Evolutionary conservation across 1,140 invertebrate species (phyloP).

Genomic region (Archegozetes longisetosus): DNA sequence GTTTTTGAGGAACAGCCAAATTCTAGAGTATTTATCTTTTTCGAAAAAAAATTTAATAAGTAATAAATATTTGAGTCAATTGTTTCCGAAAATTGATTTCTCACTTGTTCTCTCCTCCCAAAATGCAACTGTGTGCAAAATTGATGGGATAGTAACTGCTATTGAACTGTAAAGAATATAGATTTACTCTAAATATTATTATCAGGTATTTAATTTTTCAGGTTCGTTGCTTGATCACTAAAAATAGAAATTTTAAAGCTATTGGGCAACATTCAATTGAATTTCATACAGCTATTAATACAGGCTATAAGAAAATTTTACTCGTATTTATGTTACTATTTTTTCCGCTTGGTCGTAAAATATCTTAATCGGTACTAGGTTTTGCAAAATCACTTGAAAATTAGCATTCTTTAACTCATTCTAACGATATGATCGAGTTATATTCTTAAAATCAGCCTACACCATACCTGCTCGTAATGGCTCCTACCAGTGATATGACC

Average conservation of each 20-base stretch:
- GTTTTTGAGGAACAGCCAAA: constrained; percentile 72
- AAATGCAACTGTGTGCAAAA: constrained; percentile 6
- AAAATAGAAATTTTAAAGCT: too few species aligned
- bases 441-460: not conserved
- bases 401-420: not conserved
- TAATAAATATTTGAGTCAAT: not conserved
- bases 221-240: too few species aligned
- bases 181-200: not conserved
- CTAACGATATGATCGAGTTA: not conserved
- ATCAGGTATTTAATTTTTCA: too few species aligned
- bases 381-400: not conserved
- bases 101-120: not conserved
- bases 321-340: not conserved
- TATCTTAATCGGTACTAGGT: not conserved
- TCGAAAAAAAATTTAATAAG: not conserved
- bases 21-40: constrained; percentile 36
- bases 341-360: too few species aligned
- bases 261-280: too few species aligned
- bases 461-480: constrained; percentile 56
- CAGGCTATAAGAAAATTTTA: not conserved
- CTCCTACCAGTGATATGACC: constrained; percentile 76
- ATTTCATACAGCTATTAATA: too few species aligned
- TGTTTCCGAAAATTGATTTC: not conserved
- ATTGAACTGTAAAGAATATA: constrained; percentile 4
- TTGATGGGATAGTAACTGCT: constrained; percentile 4